Evolutionary conservation across 2,888 invertebrate genomes (phyloP), one percentile per base, ranked within the genome.

Genomic region (Nebria brevicollis): DNA sequence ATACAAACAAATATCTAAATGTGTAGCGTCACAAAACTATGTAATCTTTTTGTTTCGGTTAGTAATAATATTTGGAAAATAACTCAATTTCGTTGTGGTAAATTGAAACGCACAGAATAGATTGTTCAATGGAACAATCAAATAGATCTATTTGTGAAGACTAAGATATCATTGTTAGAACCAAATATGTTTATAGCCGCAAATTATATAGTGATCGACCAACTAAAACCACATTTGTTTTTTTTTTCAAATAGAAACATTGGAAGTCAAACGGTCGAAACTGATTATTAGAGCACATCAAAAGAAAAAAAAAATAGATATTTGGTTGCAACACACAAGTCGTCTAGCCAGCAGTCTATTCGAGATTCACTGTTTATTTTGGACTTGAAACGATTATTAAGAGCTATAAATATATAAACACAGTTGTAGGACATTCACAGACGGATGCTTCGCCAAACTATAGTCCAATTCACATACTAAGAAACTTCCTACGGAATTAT

Each of bases 261-360:
- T 54, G 54, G 54, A 13, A 54, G 54, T 54, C 54, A 54, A 54
- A 54, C 54, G 54, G 54, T 54, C 54, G 54, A 54, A 54, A 7
- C 54, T 13, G 54, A 54, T 54, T 54, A 54, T 54, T 54, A 54
- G 54, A 54, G 54, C 54, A 54, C 13, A 54, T 54, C 54, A 54
- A 54, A 54, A 54, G 8, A 54, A 54, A 11, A 54, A 54, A 54
- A 54, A 54, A 1, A 43, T 43, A 43, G 43, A 54, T 8, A 11
- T 54, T 54, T 54, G 54, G 54, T 54, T 54, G 54, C 54, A 54
- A 54, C 54, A 54, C 8, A 54, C 13, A 11, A 54, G 54, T 54
- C 54, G 54, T 54, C 54, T 54, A 54, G 54, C 54, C 54, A 54
- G 54, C 54, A 54, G 54, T 54, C 54, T 54, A 54, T 54, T 54